These are phyloP conservation scores for Montipora capricornis DNA, from an alignment of 64 coral and sea anemone genomes.

Conservation along the genomic window DNA sequence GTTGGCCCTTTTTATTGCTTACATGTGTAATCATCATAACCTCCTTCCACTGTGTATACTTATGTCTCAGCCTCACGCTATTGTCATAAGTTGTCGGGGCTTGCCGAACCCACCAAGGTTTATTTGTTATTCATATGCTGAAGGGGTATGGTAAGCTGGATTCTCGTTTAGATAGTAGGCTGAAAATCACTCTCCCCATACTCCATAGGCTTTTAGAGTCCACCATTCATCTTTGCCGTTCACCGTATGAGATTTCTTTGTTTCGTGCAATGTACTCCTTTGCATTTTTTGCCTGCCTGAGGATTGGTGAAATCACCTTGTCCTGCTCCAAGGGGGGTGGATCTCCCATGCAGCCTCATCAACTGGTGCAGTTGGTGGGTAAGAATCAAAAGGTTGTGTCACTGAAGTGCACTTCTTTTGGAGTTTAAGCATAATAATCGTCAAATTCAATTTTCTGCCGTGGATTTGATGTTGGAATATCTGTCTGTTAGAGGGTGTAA, in stretches of 20 bases:
- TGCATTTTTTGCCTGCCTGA: background rate
- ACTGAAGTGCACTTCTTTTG: background rate
- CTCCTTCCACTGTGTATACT: too few relatives aligned
- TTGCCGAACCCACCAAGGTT: too few relatives aligned
- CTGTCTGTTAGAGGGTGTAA: background rate
- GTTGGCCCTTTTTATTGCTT: too few relatives aligned
- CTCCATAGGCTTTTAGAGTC: conserved; percentile 30
- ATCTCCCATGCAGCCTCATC: background rate
- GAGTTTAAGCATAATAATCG: background rate
- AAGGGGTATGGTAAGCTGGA: conserved; percentile 56
- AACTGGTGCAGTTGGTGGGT: background rate
- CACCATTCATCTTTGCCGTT: background rate
- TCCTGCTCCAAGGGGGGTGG: background rate
- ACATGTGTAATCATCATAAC: too few relatives aligned
- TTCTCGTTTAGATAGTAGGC: conserved; percentile 28
- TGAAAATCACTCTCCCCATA: conserved; percentile 72
- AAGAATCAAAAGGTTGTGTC: background rate
- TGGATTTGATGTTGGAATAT: conserved; percentile 11
- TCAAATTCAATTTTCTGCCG: background rate
- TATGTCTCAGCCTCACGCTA: too few relatives aligned
- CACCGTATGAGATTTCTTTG: conserved; percentile 29
- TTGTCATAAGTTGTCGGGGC: too few relatives aligned
- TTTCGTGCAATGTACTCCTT: conserved; percentile 63
- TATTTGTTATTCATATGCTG: too few relatives aligned
- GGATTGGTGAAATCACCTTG: background rate